phyloP scores from a whole-genome alignment of 2,797 vertebrate species.

The Xenentodon cancila region DNA sequence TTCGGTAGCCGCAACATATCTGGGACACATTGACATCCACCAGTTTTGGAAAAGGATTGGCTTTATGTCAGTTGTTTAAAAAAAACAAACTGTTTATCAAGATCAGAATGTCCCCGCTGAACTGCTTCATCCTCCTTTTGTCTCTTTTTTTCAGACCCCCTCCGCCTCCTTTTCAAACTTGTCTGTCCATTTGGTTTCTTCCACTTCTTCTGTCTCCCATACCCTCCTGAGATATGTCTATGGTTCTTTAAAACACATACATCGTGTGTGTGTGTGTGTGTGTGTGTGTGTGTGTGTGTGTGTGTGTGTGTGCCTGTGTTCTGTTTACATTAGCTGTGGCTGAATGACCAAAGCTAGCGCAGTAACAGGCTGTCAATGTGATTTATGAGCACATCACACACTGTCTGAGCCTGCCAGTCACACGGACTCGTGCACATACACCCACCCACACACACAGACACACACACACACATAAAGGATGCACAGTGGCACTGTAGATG shows the following conservation, averaged over 20 bases:
- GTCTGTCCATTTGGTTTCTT: conserved; percentile 66
- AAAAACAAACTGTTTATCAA: conserved; percentile 53
- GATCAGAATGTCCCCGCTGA: conserved; percentile 42
- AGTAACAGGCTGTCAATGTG: conserved; percentile 94
- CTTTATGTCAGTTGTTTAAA: conserved; percentile 42
- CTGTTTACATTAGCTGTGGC: conserved; percentile 91
- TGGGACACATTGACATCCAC: conserved; percentile 18
- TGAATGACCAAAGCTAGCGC: conserved; percentile 90
- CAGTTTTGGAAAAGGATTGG: conserved; percentile 18
- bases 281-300: conserved; percentile 37
- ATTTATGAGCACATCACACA: conserved; percentile 98
- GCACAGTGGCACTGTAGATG: conserved; percentile 69
- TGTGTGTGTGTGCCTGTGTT: conserved; percentile 72
- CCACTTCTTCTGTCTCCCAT: conserved; percentile 55
- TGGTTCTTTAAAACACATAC: conserved; percentile 81
- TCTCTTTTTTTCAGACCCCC: conserved; percentile 30
- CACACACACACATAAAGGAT: conserved; percentile 22
- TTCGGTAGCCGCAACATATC: no score
- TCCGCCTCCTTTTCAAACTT: conserved; percentile 56
- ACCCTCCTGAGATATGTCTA: conserved; percentile 82
- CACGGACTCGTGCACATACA: conserved; percentile 46
- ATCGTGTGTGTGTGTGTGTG: conserved; percentile 65
- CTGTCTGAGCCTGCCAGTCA: conserved; percentile 90
- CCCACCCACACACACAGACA: conserved; percentile 15
- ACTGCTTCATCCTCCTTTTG: conserved; percentile 30